Evolutionary conservation across 2,888 invertebrate species (phyloP), one percentile per base, ranked within the genome.

Genomic region (Calameuta pallipes): DNA sequence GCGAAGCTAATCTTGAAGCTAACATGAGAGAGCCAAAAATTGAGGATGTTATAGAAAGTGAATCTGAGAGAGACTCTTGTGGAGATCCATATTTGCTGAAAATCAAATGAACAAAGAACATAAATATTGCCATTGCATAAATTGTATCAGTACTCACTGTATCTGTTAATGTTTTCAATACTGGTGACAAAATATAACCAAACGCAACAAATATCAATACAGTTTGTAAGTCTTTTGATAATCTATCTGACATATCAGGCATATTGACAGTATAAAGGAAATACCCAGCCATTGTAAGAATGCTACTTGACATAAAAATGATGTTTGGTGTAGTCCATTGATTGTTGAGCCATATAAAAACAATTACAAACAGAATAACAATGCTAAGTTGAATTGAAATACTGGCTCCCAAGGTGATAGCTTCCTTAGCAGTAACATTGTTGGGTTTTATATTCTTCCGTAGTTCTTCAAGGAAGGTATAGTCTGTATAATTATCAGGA

Each of bases 91-190:
- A 99, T 90, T 99, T 98, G 89, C 97, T 97, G 89, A 98, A 98
- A 85, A 97, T 94, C 80, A 99, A 93, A 93, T 99, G 98, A 1
- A 97, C 92, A 0, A 97, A 88, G 93, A 99, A 95, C 95, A 98
- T 97, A 23, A 97, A 93, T 33, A 96, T 95, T 0, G 98, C 95
- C 94, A 96, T 97, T 1, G 98, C 97, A 88, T 98, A 98, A 88
- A 99, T 98, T 0, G 99, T 98, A 89, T 99, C 99, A 0, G 99
- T 99, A 88, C 98, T 98, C 3, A 99, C 97, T 0, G 98, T 98
- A 89, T 98, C 97, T 0, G 99, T 99, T 75, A 99, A 93, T 0
- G 98, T 99, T 90, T 98, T 97, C 56, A 98, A 92, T 31, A 99
- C 94, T 0, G 99, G 99, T 0, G 98, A 98, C 80, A 98, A 93